phyloP scores from a whole-genome alignment of 35 echinoderm and acorn worm genomes.

The Apostichopus californicus region DNA sequence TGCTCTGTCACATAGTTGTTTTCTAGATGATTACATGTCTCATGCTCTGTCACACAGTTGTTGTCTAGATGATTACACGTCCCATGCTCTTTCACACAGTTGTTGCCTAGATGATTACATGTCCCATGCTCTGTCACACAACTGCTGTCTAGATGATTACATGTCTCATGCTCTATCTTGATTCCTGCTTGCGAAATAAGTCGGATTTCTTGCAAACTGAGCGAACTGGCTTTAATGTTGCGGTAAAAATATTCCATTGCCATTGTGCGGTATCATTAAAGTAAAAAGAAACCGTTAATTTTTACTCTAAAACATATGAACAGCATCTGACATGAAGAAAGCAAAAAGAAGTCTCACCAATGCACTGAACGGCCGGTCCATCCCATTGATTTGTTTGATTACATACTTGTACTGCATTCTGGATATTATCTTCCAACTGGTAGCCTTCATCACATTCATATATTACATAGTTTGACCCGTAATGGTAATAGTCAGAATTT shows the following conservation, averaged over 20 bases:
- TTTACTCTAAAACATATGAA: neutral
- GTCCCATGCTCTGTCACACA: too few relatives aligned
- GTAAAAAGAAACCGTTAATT: neutral
- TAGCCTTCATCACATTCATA: conserved; percentile 31
- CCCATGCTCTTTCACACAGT: too few relatives aligned
- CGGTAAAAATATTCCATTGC: neutral
- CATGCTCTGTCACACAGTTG: too few relatives aligned
- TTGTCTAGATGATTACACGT: too few relatives aligned
- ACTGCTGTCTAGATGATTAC: too few relatives aligned
- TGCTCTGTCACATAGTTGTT: too few relatives aligned
- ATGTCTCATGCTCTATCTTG: too few relatives aligned
- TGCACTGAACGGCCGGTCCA: neutral
- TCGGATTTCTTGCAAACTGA: too few relatives aligned
- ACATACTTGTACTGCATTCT: conserved; percentile 5
- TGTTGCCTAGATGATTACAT: too few relatives aligned
- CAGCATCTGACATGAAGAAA: neutral
- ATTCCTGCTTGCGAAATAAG: too few relatives aligned
- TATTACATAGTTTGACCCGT: neutral
- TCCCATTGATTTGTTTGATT: conserved; percentile 12
- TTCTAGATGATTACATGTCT: too few relatives aligned
- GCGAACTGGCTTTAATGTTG: too few relatives aligned
- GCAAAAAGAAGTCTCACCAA: neutral
- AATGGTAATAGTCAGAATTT: neutral
- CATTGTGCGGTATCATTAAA: neutral
- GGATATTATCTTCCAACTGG: neutral